Conservation (phyloP, 2,888 invertebrate genomes). For the Sarcophaga subvicina region DNA sequence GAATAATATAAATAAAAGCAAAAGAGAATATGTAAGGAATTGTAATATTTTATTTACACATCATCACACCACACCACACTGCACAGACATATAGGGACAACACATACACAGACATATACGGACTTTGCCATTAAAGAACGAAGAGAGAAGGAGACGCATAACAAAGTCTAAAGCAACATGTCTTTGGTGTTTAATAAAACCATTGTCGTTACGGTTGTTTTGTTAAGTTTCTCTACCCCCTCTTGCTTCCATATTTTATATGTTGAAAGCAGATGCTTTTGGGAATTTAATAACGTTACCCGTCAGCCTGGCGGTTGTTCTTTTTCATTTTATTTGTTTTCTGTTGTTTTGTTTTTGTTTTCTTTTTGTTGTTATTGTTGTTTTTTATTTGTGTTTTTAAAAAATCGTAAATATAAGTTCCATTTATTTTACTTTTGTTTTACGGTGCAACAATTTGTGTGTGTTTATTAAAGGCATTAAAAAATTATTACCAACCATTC, state of each 20-base stretch:
- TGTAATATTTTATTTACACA: slow-evolving; percentile 50
- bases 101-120: too few relatives aligned
- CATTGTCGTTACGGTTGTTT: background rate
- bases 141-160: background rate
- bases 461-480: slow-evolving; percentile 59
- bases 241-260: background rate
- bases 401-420: too few relatives aligned
- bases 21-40: background rate
- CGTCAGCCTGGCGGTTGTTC: slow-evolving; percentile 10
- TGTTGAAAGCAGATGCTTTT: slow-evolving; percentile 45
- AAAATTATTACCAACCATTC: slow-evolving; percentile 36
- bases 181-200: background rate
- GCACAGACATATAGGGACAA: too few relatives aligned
- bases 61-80: background rate
- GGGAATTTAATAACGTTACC: slow-evolving; percentile 37
- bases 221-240: background rate
- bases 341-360: too few relatives aligned
- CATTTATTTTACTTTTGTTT: background rate
- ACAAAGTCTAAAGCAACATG: background rate
- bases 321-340: background rate
- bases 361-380: too few relatives aligned
- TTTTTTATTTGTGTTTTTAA: too few relatives aligned
- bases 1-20: background rate
- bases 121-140: too few relatives aligned
- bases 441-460: slow-evolving; percentile 22